Evolutionary conservation across 2,113 vertebrate genomes (phyloP), one percentile per base, ranked within the genome.

Genomic region (Capra hircus): DNA sequence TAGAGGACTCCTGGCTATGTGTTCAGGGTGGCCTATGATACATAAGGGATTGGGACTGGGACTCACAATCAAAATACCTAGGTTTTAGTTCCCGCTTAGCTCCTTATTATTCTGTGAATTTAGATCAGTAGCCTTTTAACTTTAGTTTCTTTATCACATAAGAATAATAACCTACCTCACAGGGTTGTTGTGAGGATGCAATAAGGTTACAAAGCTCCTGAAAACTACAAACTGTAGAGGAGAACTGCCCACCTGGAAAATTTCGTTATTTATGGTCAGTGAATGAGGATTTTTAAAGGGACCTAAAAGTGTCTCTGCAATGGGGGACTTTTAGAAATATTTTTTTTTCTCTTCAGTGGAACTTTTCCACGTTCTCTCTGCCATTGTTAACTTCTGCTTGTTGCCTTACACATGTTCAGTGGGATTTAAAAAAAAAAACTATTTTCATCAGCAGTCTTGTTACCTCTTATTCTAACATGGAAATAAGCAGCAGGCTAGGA

Each of bases 151-250:
- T 94, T 94, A 90, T 95, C 45, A 91, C 90, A 84, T 90, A 55
- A 85, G 59, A 94, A 15, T 93, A 94, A 64, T 59, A 90, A 25
- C 91, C 94, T 98, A 96, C 87, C 86, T 98, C 91, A 97, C 94
- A 98, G 91, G 91, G 93, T 97, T 98, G 96, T 98, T 97, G 94
- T 96, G 91, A 89, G 93, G 96, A 94, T 91, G 80, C 83, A 95
- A 86, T 93, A 36, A 97, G 23, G 21, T 93, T 90, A 94, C 17
- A 95, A 48, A 84, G 55, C 43, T 95, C 48, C 50, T 96, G 45
- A 84, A 93, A 96, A 88, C 52, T 60, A 55, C 17, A 88, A 86
- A 88, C 27, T n/a, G 11, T 92, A 50, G 92, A 85, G 23, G 64
- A 88, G 48, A 45, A 77, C 23, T 83, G 15, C 88, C 57, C 33